Evolutionary conservation across 2,113 vertebrate species (phyloP).

Genomic region (Hepsetus odoe): DNA sequence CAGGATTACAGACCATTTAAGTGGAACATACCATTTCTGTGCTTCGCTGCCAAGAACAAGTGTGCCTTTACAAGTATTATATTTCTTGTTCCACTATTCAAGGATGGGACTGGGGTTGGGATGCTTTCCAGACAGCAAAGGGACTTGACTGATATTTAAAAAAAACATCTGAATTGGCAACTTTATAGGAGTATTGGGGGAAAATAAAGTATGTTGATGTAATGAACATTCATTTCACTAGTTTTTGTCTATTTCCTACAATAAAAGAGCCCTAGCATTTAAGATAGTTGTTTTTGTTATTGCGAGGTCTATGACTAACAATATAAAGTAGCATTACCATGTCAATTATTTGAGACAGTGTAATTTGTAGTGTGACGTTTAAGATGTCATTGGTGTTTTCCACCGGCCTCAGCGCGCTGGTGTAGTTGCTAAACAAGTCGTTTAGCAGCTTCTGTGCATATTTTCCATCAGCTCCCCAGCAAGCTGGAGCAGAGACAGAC

Average conservation of each 20-base stretch:
- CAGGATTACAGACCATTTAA: neutral
- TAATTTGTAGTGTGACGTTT: slow-evolving; percentile 89
- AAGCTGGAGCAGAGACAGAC: slow-evolving; percentile 65
- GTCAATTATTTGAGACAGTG: slow-evolving; percentile 90
- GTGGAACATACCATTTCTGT: neutral
- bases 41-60: neutral
- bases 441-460: slow-evolving; percentile 84
- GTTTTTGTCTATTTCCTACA: no score
- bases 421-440: slow-evolving; percentile 86
- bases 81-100: neutral
- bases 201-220: no score
- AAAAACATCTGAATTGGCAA: no score
- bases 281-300: no score
- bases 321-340: slow-evolving; percentile 78
- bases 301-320: no score
- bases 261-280: no score
- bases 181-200: no score
- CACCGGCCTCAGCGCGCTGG: slow-evolving; percentile 85
- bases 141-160: no score
- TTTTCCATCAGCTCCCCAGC: slow-evolving; percentile 76
- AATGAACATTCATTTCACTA: no score
- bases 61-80: neutral
- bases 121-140: no score
- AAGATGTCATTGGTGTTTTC: slow-evolving; percentile 84
- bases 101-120: no score